phyloP scores from a whole-genome alignment of 2,888 invertebrate genomes.

The Macrophya annulata region DNA sequence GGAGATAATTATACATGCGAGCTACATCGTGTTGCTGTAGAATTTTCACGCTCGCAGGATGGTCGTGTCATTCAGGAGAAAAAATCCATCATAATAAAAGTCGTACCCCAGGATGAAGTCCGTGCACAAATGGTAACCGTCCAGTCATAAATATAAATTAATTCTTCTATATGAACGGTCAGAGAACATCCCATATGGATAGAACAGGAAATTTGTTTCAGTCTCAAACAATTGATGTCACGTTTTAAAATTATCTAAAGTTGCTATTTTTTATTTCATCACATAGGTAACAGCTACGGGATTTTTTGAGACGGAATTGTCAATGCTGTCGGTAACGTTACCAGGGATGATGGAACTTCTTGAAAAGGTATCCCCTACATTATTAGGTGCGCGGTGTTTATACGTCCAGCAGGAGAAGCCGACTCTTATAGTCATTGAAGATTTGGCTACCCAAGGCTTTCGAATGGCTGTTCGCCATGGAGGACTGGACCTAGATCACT shows the following conservation, averaged over 20 bases:
- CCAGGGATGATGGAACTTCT: slow-evolving; percentile 72
- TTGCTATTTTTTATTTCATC: neutral
- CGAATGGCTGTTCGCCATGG: slow-evolving; percentile 81
- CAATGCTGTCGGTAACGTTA: slow-evolving; percentile 73
- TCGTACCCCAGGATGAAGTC: neutral
- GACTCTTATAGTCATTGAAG: slow-evolving; percentile 81
- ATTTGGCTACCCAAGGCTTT: slow-evolving; percentile 81
- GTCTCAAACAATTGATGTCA: neutral
- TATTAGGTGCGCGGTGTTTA: slow-evolving; percentile 71
- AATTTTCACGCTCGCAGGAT: slow-evolving; percentile 63
- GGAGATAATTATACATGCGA: slow-evolving; percentile 77
- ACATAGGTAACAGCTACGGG: slow-evolving; percentile 63
- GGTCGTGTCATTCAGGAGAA: slow-evolving; percentile 66
- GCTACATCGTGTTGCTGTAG: slow-evolving; percentile 70
- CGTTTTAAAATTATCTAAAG: neutral
- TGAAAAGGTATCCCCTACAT: slow-evolving; percentile 43
- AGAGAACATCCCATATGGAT: neutral
- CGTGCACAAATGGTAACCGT: neutral
- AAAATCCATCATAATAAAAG: slow-evolving; percentile 62
- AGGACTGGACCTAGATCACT: slow-evolving; percentile 82
- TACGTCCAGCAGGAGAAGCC: slow-evolving; percentile 74
- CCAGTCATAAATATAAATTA: neutral
- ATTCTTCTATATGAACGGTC: neutral
- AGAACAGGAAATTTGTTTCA: neutral
- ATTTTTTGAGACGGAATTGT: slow-evolving; percentile 72